Evolutionary conservation across 2,113 vertebrate species (phyloP), one percentile per base, ranked within the genome.

Genomic region (Ellobius talpinus): DNA sequence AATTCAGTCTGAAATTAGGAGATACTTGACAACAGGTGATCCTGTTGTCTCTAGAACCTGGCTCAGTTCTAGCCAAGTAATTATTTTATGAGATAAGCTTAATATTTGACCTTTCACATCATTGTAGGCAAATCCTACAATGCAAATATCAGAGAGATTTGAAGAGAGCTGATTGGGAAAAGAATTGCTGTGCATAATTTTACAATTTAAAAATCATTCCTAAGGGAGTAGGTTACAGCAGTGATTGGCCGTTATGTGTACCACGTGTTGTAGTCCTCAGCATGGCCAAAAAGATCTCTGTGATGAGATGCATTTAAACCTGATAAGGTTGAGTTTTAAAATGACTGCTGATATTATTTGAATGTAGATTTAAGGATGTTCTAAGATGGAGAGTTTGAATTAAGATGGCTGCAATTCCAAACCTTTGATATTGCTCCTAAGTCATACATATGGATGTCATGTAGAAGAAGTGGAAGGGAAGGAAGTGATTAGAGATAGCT

Each of bases 341-440:
- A 45, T 94, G 55, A 58, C 55, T 78, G n/a, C 39, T 88, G 45
- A 7, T 76, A 78, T 70, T 91, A 77, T 66, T 77, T 88, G 21
- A 87, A 58, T 1, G 6, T 93, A 87, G 78, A 65, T 85, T 2
- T 70, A 87, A 85, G 58, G 23, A 55, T 70, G 66, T 5, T 33
- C 42, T 36, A 73, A 72, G 36, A 94, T 68, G 17, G 55, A 93
- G 45, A n/a, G 31, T 88, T 92, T 90, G 24, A 93, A 61, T 61
- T 42, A 73, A 87, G 17, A 24, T 73, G 29, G 42, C 1, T 79
- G 29, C 24, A 74, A 63, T 45, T 33, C 39, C 29, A 81, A 73
- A 86, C 7, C 91, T 68, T 42, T 58, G 3, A 29, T 66, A 33
- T 93, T 86, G 5, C 39, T 55, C 7, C 36, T 66, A 92, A 79